These are phyloP conservation scores for Xiphophorus birchmanni DNA, from an alignment of 2,797 vertebrate genomes.

Conservation along the genomic window DNA sequence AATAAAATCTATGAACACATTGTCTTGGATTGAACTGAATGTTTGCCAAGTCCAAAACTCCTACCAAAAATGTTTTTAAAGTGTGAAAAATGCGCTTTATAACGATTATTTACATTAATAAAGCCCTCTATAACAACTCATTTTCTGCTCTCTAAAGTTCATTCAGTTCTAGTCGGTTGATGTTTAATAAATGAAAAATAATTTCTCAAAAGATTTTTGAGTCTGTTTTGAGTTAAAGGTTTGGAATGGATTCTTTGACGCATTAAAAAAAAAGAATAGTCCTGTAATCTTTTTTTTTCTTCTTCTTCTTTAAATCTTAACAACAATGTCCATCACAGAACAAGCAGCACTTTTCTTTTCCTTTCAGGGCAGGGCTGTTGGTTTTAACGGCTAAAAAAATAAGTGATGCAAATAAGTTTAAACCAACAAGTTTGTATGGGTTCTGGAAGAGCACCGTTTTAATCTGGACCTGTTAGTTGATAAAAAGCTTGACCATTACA, in stretches of 20 bases:
- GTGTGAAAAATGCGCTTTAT: not conserved
- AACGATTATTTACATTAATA: not conserved
- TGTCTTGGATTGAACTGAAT: not conserved
- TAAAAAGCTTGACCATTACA: too few relatives aligned
- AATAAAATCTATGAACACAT: not conserved
- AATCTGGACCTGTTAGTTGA: too few relatives aligned
- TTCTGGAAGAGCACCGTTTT: not conserved
- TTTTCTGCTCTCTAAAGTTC: not conserved
- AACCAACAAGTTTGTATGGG: not conserved
- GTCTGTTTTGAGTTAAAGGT: not conserved
- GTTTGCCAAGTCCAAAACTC: too few relatives aligned
- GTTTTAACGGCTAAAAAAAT: not conserved
- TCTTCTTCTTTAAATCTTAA: not conserved
- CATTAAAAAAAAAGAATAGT: not conserved
- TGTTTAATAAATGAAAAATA: not conserved
- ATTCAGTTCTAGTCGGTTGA: not conserved
- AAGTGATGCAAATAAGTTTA: not conserved
- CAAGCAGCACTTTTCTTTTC: not conserved
- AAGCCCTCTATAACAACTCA: not conserved
- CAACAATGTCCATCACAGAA: not conserved
- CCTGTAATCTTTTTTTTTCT: too few relatives aligned
- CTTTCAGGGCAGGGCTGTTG: not conserved
- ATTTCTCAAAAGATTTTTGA: not conserved
- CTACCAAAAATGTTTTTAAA: too few relatives aligned
- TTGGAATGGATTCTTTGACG: not conserved